phyloP scores from a whole-genome alignment of 2,888 invertebrate genomes.

The Drosophila peninsularis region DNA sequence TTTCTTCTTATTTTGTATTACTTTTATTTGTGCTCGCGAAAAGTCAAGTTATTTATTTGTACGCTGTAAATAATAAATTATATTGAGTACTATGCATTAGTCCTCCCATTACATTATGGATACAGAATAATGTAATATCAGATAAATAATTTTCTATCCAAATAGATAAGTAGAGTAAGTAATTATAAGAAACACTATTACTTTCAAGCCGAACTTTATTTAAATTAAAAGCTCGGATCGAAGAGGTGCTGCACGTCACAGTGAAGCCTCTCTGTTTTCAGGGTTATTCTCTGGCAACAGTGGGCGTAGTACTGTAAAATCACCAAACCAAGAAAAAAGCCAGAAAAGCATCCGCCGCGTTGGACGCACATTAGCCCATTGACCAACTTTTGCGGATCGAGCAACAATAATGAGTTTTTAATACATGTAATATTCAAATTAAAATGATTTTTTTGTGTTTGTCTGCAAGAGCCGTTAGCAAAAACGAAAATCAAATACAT shows the following conservation, averaged over 20 bases:
- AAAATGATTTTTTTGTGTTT: constrained; percentile 42
- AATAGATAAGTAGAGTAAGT: no score
- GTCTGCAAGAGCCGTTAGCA: constrained; percentile 37
- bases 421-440: constrained; percentile 79
- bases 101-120: no score
- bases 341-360: constrained; percentile 47
- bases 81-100: no score
- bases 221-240: neutral
- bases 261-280: constrained; percentile 17
- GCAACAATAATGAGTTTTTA: constrained; percentile 71
- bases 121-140: no score
- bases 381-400: constrained; percentile 68
- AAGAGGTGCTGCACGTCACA: neutral
- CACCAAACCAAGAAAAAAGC: neutral
- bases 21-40: no score
- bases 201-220: neutral
- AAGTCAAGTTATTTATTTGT: no score
- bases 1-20: no score
- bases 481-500: constrained; percentile 64
- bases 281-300: constrained; percentile 24
- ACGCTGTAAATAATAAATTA: no score
- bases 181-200: no score
- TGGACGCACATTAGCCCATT: constrained; percentile 71
- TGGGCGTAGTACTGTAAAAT: constrained; percentile 31
- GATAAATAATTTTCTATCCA: no score